A percentile compares a stretch with the other conserved stretches of the same genome.
phyloP scores from a whole-genome alignment of 2,113 vertebrate genomes.

The Notarius lentiginosus region DNA sequence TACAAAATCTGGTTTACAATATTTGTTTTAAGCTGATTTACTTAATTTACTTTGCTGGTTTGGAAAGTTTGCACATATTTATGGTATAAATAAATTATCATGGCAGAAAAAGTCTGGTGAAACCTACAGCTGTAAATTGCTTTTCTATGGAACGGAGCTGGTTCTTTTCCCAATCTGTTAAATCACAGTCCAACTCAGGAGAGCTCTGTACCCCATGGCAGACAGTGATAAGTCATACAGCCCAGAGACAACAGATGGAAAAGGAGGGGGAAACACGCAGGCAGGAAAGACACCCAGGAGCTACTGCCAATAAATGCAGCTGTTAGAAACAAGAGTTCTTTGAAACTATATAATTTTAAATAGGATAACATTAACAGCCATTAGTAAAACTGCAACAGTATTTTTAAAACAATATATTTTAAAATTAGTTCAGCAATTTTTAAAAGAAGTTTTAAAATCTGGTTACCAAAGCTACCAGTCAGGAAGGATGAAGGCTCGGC shows the following conservation, averaged over 20 bases:
- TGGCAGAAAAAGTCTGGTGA: background rate
- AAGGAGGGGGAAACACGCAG: background rate
- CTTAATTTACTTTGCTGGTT: background rate
- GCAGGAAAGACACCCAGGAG: conserved; percentile 5
- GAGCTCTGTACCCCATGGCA: conserved; percentile 62
- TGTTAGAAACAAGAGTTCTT: background rate
- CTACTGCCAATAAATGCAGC: conserved; percentile 12
- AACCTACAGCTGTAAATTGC: conserved; percentile 15
- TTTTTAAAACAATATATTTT: background rate
- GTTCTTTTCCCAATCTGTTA: background rate
- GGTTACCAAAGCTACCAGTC: background rate
- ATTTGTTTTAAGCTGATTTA: conserved; percentile 40
- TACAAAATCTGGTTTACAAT: background rate
- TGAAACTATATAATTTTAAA: no score
- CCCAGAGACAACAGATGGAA: conserved; percentile 32
- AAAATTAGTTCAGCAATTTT: background rate
- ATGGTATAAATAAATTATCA: background rate
- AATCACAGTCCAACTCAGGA: conserved; percentile 8
- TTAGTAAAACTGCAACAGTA: background rate
- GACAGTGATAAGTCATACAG: conserved; percentile 65
- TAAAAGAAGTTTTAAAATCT: background rate
- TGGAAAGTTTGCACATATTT: background rate
- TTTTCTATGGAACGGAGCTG: background rate
- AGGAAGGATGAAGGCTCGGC: background rate
- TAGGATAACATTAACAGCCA: no score